phyloP scores from a whole-genome alignment of 2,113 vertebrate genomes.

The Hippocampus comes region DNA sequence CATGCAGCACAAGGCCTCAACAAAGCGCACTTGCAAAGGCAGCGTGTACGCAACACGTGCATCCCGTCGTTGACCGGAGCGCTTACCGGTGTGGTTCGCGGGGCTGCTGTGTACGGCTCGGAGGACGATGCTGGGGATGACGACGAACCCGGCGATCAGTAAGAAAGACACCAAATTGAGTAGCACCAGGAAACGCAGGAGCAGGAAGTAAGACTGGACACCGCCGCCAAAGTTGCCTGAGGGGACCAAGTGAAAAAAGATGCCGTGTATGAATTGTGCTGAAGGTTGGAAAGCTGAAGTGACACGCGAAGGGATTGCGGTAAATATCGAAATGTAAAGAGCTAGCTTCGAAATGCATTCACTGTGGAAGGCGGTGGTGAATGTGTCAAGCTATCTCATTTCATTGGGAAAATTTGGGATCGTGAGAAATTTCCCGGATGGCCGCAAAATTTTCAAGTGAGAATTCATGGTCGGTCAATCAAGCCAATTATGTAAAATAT shows the following conservation, averaged over 20 bases:
- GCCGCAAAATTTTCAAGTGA: too few species aligned
- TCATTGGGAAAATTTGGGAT: too few species aligned
- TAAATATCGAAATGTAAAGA: too few species aligned
- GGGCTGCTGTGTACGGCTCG: conserved; percentile 18
- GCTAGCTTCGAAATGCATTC: too few species aligned
- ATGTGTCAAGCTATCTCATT: too few species aligned
- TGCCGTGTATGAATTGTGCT: neutral
- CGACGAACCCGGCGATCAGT: conserved; percentile 72
- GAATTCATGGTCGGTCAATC: too few species aligned
- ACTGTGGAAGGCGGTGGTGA: too few species aligned
- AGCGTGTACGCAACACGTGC: neutral
- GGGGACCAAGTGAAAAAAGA: neutral
- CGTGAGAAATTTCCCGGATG: too few species aligned
- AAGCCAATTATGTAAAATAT: too few species aligned
- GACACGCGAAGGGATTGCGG: too few species aligned
- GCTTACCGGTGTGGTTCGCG: conserved; percentile 49
- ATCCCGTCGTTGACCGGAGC: neutral
- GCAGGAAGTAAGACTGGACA: conserved; percentile 81
- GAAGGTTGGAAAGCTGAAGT: neutral
- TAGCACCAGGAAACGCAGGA: conserved; percentile 82
- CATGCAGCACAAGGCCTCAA: neutral
- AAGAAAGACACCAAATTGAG: conserved; percentile 79
- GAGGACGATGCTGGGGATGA: conserved; percentile 73
- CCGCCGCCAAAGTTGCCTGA: conserved; percentile 85
- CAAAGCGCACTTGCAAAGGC: neutral